Base-by-base conservation (phyloP, 2,888 invertebrate species). In the Temnothorax rugatulus region DNA sequence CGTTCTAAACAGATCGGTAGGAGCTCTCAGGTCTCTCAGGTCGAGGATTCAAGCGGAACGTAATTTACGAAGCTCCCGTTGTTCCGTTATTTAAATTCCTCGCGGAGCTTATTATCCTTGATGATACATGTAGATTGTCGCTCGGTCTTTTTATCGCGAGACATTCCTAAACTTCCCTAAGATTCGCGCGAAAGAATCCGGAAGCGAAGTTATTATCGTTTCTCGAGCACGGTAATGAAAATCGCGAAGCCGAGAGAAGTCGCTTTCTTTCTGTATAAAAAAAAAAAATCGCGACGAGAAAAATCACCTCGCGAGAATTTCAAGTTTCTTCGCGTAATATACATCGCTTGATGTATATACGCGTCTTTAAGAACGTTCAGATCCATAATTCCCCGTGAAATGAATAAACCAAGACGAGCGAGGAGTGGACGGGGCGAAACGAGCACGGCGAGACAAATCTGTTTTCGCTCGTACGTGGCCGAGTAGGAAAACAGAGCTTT, bases 141-240 rank as follows among this genome's bases (percentile, higher is more conserved):
- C 21, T 21, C 21, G 25, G 59, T 41, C 41, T 41, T 41, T 25
- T 41, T 18, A 25, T 57, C 13, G 47, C 66, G 18, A 66, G 25
- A 18, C 57, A 41, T 63, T 63, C 29, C 15, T 34, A 34, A 47
- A 47, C n/a, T 21, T 75, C 4, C 2, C 29, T 21, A 63, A 63
- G 63, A 61, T 21, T 38, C n/a, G n/a, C 13, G 21, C 21, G 38
- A 54, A 71, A 71, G 71, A 21, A 71, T 68, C 0, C 50, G 25
- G 47, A 47, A 68, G 11, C 15, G 13, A 34, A 4, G 21, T 7
- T 52, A 18, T 29, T 15, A 71, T 54, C 7, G 0, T 11, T 41
- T 59, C 13, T 44, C 4, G n/a, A 59, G 34, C 44, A 29, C n/a
- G 41, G 4, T 44, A 74, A 59, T 59, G n/a, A 74, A 74, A 61